Base-by-base conservation (phyloP, 2,888 invertebrate species). In the Vesta saturnalis region DNA sequence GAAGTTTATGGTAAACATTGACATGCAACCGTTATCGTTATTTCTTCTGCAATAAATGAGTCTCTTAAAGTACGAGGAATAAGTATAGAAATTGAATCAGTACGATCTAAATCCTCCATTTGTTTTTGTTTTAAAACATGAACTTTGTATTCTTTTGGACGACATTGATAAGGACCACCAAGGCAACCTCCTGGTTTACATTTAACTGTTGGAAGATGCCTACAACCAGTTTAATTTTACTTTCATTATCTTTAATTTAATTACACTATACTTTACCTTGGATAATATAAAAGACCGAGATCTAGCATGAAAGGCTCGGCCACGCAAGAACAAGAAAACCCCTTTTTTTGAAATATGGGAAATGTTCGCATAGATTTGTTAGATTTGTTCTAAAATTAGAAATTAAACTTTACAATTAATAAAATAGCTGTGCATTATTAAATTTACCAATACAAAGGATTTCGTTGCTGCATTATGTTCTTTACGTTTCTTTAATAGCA, bases 11-110 rank as follows among this genome's bases (percentile, higher is more conserved):
- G 52, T 18, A 21, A 19, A 74, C 85, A 85, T 67, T 82, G 78
- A 69, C 85, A 85, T n/a, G 81, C 83, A 1, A 84, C 83, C 1
- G 80, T 79, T 5, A 84, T 79, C 4, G 73, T 73, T 8, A 81
- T 68, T 1, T 71, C 69, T 73, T 81, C 82, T 4, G 80, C 74
- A 3, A 76, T 76, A 83, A 84, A 85, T 14, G 73, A 68, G 30
- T 80, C 78, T 55, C 77, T 76, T 5, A 85, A 70, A n/a, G 70
- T 73, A 49, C 79, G 79, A 2, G 83, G 82, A 12, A 82, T 71
- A 4, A 68, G 58, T 4, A 67, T 58, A 0, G 73, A 70, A 16
- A 62, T 60, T n/a, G 60, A 39, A 21, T 74, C 77, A 14, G 75
- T 72, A 4, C 73, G 72, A 21, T 46, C 60, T 68, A 69, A 49